Base-by-base conservation (phyloP, 2,888 invertebrate species). In the Orchesella flavescens region DNA sequence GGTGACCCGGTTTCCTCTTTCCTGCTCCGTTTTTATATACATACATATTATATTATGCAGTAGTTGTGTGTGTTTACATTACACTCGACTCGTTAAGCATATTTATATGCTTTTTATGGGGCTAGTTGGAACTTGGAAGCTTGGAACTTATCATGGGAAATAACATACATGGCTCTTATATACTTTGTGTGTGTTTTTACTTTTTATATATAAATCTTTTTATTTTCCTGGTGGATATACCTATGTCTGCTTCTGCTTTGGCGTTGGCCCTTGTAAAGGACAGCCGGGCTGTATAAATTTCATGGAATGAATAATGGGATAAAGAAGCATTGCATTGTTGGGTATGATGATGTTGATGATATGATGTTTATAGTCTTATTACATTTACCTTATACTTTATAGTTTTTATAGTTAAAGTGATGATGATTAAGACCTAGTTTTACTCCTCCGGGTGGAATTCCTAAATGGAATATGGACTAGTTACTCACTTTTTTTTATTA, bases 1-100 rank as follows among this genome's bases (percentile, higher is more conserved):
- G 87, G 87, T 86, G 85, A 87, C 87, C 87, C 83, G 84, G 69
- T 86, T 87, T 86, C 78, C 81, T 57, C 78, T 43, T 84, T 82
- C 65, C 24, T 65, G 44, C 46, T 65, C 49, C 23, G 24, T 53
- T 23, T 68, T 59, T 79, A 59, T 23, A 15, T 61, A 24, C 24
- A 65, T 65, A 34, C 23, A 24, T 19, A 66, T 44, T 72, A 17
- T 10, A 17, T 46, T 12, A 21, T 23, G 24, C 43, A 66, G 10
- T 2, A 46, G 21, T 46, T 46, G 44, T 68, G 68, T 7, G 53
- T 69, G 49, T 55, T 24, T 55, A 12, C 12, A 12, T 12, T 61
- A 17, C 23, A 61, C 23, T 9, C 61, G 12, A 23, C 34, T 34
- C 7, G 34, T 34, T n/a, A n/a, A n/a, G 63, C 3, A 15, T 53